Percentiles rank a stretch among this genome's conserved stretches.
These are phyloP conservation scores for Mus minutoides DNA, from an alignment of 2,797 vertebrate species.

Conservation along the genomic window DNA sequence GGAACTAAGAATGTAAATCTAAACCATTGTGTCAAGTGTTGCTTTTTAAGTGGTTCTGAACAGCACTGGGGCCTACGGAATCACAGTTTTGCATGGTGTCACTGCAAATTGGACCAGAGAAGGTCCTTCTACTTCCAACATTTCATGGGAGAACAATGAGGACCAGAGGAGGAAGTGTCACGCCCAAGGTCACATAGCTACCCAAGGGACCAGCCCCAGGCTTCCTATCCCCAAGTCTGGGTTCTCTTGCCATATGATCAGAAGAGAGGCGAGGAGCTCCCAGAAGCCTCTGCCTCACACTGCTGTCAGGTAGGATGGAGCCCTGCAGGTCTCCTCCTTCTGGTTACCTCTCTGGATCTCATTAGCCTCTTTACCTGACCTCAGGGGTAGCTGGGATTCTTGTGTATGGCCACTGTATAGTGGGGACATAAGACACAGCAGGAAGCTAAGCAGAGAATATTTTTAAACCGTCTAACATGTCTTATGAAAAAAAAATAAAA, in stretches of 20 bases:
- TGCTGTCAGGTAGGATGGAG: neutral
- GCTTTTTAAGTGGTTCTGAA: neutral
- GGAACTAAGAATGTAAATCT: neutral
- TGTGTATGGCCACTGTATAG: neutral
- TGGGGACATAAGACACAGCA: slow-evolving; percentile 21
- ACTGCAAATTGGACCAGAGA: neutral
- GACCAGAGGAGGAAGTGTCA: neutral
- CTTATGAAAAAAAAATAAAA: slow-evolving; percentile 9
- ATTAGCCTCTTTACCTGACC: neutral
- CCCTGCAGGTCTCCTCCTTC: neutral
- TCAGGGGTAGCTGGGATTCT: slow-evolving; percentile 25
- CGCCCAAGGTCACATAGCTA: neutral
- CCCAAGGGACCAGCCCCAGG: neutral
- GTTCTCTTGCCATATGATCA: neutral
- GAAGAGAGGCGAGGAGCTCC: neutral
- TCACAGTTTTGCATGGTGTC: neutral
- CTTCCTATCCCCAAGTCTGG: neutral
- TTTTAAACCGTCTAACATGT: slow-evolving; percentile 65
- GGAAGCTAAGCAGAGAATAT: slow-evolving; percentile 72
- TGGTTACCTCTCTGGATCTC: neutral
- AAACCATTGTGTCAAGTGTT: fast-evolving
- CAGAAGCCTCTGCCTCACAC: neutral
- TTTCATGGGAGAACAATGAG: slow-evolving; percentile 12
- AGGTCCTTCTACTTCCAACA: neutral
- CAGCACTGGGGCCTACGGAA: neutral